Conservation (phyloP, 2,888 invertebrate species). For the Sussaba pulchella region DNA sequence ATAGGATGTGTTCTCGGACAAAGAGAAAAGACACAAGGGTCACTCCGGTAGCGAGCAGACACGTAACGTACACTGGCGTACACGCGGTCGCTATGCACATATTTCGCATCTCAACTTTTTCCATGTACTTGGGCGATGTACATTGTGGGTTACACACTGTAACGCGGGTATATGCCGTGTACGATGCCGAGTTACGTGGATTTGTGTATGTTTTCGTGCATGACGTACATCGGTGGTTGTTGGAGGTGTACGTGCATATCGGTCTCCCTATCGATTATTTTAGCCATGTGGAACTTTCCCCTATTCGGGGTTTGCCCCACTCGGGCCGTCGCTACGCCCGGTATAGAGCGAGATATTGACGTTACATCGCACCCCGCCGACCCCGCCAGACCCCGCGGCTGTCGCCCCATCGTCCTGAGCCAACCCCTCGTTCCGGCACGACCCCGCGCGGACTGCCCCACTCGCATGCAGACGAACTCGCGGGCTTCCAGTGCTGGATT, state of each 20-base stretch:
- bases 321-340: conserved; percentile 75
- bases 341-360: conserved; percentile 84
- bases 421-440: conserved; percentile 63
- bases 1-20: neutral
- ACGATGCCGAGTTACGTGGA: conserved; percentile 1
- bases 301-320: conserved; percentile 72
- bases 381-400: conserved; percentile 48
- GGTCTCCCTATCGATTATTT: conserved; percentile 84
- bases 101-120: conserved; percentile 12
- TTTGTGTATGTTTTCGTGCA: neutral
- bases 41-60: conserved; percentile 36
- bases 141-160: conserved; percentile 1
- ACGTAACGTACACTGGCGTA: conserved; percentile 35
- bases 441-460: conserved; percentile 53
- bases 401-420: conserved; percentile 32
- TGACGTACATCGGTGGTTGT: neutral
- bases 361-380: conserved; percentile 78
- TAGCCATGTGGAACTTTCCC: conserved; percentile 82
- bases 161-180: conserved; percentile 13
- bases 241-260: conserved; percentile 77
- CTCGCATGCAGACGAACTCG: conserved; percentile 59
- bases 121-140: neutral
- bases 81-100: conserved; percentile 58
- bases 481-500: conserved; percentile 59
- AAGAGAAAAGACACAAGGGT: conserved; percentile 24